Conservation (phyloP, 2,888 invertebrate species). For the Oscheius sp. region DNA sequence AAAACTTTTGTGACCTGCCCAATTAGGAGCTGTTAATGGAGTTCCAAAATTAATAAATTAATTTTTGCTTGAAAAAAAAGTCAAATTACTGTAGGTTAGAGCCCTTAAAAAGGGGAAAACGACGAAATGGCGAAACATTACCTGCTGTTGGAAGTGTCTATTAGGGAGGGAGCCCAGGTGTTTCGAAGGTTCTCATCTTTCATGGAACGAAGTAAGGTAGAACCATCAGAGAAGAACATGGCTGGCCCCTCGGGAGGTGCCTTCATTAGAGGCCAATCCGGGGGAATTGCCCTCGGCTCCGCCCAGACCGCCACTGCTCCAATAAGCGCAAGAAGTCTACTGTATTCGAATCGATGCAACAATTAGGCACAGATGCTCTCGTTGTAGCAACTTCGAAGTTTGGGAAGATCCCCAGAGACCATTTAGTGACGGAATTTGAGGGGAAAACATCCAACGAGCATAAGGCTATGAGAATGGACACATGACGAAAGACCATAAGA, state of each 20-base stretch:
- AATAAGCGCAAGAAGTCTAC: neutral
- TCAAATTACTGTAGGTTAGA: neutral
- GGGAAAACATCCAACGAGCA: constrained; percentile 13
- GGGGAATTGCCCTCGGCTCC: constrained; percentile 34
- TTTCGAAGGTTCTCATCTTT: constrained; percentile 51
- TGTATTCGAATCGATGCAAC: constrained; percentile 17
- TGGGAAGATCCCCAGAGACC: neutral
- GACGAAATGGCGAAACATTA: constrained; percentile 19
- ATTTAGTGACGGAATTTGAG: constrained; percentile 18
- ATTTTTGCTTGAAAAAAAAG: neutral
- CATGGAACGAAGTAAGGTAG: constrained; percentile 57
- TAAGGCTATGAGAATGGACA: neutral
- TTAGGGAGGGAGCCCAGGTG: constrained; percentile 51
- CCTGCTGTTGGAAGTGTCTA: constrained; percentile 60
- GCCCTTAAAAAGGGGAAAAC: neutral
- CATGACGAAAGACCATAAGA: neutral
- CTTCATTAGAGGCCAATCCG: constrained; percentile 54
- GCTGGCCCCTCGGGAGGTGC: constrained; percentile 56
- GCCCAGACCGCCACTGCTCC: constrained; percentile 25
- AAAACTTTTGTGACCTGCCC: constrained; percentile 27
- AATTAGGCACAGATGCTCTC: constrained; percentile 30
- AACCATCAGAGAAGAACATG: constrained; percentile 57
- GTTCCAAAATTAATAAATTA: too few relatives aligned
- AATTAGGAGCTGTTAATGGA: too few relatives aligned
- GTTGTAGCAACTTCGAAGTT: constrained; percentile 20